Evolutionary conservation across 2,797 vertebrate species (phyloP), one percentile per base, ranked within the genome.

Genomic region (Chaetodon trifasciatus): DNA sequence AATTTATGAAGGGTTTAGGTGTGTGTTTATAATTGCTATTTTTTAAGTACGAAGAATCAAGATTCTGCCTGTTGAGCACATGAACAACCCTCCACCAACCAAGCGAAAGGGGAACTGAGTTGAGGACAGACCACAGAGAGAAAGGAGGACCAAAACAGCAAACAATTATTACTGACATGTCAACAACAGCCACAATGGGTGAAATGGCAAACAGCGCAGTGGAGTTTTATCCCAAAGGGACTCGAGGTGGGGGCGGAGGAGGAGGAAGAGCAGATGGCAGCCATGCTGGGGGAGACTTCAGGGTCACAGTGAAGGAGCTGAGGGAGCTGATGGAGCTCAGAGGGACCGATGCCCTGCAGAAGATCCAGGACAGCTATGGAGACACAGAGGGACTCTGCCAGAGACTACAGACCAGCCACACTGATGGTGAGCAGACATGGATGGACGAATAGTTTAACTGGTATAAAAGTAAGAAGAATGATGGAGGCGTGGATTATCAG

Each of bases 121-220:
- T 69, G 44, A 83, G 79, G 83, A 84, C 76, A 49, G 81, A 86
- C 58, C 53, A 74, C 82, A 6, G 73, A 71, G 79, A 89, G 78
- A 82, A 46, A 79, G 86, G 86, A 75, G 81, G 81, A 76, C 81
- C 78, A 65, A 65, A 79, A 85, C 53, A 79, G 61, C 85, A 57
- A 53, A 52, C 56, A 44, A 61, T 44, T 60, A 72, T 80, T 21
- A 72, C 64, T 83, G 92, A 89, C 76, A 95, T 95, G 95, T 95
- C 94, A 75, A 95, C 94, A 17, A 95, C 95, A 19, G 95, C 92
- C 74, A 95, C 95, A 0, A 97, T 97, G 96, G 97, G 96, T 4
- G 97, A 97, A 85, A 95, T 97, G 94, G 96, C 96, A 58, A 97
- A 97, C 93, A 97, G 97, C 21, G 95, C 96, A 15, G 96, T 97